Percentiles rank a stretch among this genome's conserved stretches.
These are phyloP conservation scores for Etheostoma nigrum DNA, from an alignment of 2,797 vertebrate genomes.

Conservation along the genomic window DNA sequence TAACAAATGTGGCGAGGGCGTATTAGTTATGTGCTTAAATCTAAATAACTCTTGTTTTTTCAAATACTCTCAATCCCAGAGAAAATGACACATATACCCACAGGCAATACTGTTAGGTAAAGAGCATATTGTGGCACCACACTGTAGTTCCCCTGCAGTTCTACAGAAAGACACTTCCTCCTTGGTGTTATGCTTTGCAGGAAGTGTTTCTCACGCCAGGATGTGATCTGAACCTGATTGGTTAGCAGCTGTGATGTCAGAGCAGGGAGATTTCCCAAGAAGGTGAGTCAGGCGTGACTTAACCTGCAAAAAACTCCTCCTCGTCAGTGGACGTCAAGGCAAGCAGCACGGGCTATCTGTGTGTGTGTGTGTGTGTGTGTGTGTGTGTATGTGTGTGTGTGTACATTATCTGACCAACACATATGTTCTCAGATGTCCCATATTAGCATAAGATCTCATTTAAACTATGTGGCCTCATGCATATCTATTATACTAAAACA, in stretches of 20 bases:
- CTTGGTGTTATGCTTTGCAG: neutral
- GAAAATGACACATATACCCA: neutral
- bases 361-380: too few relatives aligned
- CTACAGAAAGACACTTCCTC: slow-evolving; percentile 51
- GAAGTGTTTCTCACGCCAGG: neutral
- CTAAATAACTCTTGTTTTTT: neutral
- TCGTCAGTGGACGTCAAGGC: neutral
- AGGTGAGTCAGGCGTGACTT: slow-evolving; percentile 51
- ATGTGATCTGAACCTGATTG: slow-evolving; percentile 26
- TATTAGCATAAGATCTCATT: neutral
- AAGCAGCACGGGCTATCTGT: too few relatives aligned
- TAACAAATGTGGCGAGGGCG: neutral
- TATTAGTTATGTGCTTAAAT: neutral
- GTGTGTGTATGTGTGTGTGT: neutral
- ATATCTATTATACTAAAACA: neutral
- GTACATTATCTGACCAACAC: neutral
- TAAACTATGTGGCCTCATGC: neutral
- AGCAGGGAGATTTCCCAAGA: slow-evolving; percentile 28
- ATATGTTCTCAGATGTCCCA: neutral
- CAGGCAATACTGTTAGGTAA: neutral
- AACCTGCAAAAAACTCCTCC: slow-evolving; percentile 14
- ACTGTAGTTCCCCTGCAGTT: slow-evolving; percentile 47
- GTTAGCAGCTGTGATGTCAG: slow-evolving; percentile 45
- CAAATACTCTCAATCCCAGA: neutral
- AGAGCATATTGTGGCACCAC: neutral